Conservation (phyloP, 2,113 vertebrate genomes). For the Tyto alba region DNA sequence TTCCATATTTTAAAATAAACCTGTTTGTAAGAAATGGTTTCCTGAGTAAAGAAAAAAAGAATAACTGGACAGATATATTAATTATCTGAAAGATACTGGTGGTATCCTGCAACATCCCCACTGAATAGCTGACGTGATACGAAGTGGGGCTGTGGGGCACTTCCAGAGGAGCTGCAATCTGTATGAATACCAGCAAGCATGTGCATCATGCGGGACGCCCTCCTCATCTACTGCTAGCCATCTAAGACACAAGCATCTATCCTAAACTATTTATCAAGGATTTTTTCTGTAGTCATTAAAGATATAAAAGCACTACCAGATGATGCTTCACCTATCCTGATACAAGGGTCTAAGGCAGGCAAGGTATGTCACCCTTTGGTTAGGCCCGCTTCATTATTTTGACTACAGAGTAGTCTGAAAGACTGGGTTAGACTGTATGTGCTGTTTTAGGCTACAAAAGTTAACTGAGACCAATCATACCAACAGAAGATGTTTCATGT, state of each 20-base stretch:
- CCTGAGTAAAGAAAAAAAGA: background rate
- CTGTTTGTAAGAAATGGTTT: background rate
- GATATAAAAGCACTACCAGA: background rate
- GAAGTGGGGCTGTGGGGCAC: background rate
- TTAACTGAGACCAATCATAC: background rate
- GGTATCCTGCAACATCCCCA: background rate
- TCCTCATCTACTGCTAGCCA: background rate
- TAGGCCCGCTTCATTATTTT: background rate
- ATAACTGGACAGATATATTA: background rate
- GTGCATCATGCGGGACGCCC: background rate
- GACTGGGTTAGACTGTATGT: background rate
- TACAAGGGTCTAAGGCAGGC: background rate
- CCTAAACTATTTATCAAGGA: background rate
- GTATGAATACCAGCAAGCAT: background rate
- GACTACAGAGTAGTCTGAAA: background rate
- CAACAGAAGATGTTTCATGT: background rate
- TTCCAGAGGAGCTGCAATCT: background rate
- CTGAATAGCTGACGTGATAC: background rate
- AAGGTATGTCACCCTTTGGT: background rate
- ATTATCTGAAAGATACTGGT: background rate
- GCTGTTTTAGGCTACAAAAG: background rate
- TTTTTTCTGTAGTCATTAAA: background rate
- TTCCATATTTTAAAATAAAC: background rate
- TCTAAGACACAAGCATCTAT: background rate
- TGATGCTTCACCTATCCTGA: background rate